Conservation (phyloP, 2,113 vertebrate genomes). For the Scytalopus superciliaris region DNA sequence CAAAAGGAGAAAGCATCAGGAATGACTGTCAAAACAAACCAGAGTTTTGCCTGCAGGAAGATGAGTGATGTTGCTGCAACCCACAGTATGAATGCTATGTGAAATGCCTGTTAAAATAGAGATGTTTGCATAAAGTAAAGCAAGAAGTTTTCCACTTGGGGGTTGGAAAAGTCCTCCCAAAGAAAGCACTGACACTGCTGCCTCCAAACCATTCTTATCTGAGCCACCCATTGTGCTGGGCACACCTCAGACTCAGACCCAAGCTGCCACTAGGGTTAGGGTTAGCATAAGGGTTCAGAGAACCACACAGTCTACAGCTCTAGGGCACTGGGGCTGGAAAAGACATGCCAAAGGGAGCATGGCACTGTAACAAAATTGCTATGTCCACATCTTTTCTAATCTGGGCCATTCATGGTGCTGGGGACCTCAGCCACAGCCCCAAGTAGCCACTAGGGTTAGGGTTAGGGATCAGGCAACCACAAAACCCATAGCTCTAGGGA, state of each 20-base stretch:
- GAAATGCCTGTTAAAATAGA: conserved; percentile 39
- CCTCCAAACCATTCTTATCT: background rate
- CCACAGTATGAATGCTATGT: background rate
- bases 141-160: background rate
- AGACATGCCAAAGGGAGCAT: background rate
- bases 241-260: background rate
- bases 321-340: background rate
- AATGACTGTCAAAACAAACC: conserved; percentile 40
- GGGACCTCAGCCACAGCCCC: background rate
- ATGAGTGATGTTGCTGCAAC: conserved; percentile 29
- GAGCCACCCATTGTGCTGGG: background rate
- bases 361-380: background rate
- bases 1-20: conserved; percentile 16
- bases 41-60: conserved; percentile 50
- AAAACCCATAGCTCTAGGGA: background rate
- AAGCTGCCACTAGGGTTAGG: background rate
- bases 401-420: background rate
- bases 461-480: background rate
- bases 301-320: background rate
- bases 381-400: background rate
- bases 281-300: background rate
- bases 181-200: background rate
- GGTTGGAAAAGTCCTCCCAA: background rate
- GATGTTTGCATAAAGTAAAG: conserved; percentile 22
- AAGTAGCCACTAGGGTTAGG: background rate